A percentile compares a stretch with the other conserved stretches of the same genome.
These are phyloP conservation scores for Bursaphelenchus mucronatus DNA, from an alignment of 1,140 invertebrate species.

Conservation along the genomic window DNA sequence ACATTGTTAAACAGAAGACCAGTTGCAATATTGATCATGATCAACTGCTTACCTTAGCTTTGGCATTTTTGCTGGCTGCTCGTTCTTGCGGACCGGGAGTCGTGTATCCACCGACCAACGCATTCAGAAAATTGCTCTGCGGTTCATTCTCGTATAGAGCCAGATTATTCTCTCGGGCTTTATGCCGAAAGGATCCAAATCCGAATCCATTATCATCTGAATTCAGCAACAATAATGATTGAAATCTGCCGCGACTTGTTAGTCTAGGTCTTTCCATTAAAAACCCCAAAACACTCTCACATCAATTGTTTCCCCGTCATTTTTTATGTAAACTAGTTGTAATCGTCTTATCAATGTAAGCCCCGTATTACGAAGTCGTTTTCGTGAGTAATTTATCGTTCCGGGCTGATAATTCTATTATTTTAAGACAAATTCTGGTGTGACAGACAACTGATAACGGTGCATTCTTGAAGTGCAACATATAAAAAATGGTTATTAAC, in stretches of 20 bases:
- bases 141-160: constrained; percentile 58
- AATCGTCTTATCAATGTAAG: no score
- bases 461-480: no score
- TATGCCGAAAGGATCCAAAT: constrained; percentile 22
- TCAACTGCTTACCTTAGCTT: constrained; percentile 27
- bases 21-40: not conserved
- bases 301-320: no score
- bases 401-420: no score
- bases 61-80: constrained; percentile 48
- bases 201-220: constrained; percentile 22
- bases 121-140: constrained; percentile 37
- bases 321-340: no score
- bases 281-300: no score
- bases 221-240: constrained; percentile 1
- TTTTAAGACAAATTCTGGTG: no score
- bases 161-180: constrained; percentile 11
- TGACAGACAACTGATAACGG: no score
- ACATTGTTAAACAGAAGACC: constrained; percentile 2
- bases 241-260: constrained; percentile 7
- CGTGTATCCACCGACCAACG: constrained; percentile 54
- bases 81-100: constrained; percentile 57
- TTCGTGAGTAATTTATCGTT: no score
- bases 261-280: constrained; percentile 1
- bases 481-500: no score
- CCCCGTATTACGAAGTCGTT: no score